A percentile compares a stretch with the other conserved stretches of the same genome.
These are phyloP conservation scores for Omphaloscelis lunosa DNA, from an alignment of 2,888 invertebrate genomes.

Conservation along the genomic window DNA sequence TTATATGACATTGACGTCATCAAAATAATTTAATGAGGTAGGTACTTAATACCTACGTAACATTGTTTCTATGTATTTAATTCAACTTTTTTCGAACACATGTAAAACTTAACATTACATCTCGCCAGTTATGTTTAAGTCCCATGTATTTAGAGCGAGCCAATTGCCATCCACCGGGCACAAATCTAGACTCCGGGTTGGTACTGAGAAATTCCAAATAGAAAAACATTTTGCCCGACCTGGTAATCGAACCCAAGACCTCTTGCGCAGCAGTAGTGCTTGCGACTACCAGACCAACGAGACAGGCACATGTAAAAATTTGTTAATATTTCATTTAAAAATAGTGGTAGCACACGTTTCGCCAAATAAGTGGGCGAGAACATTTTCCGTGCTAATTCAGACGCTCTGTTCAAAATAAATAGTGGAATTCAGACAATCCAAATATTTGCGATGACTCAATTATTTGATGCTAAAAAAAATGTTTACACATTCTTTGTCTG, in stretches of 20 bases:
- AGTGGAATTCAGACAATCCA: slow-evolving; percentile 57
- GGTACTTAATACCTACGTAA: not conserved
- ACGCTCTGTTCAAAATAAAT: slow-evolving; percentile 48
- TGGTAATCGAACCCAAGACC: not conserved
- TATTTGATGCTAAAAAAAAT: slow-evolving; percentile 40
- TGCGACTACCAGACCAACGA: not conserved
- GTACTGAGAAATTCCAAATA: not conserved
- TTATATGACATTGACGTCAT: slow-evolving; percentile 38
- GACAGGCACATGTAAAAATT: not conserved
- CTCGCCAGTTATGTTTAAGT: not conserved
- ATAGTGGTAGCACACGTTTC: slow-evolving; percentile 50
- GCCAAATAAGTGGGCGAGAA: slow-evolving; percentile 33
- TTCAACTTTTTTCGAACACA: not conserved
- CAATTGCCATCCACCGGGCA: not conserved
- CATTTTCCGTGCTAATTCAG: slow-evolving; percentile 40
- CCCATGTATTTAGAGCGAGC: too few relatives aligned
- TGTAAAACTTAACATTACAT: not conserved
- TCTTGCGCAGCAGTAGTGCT: not conserved
- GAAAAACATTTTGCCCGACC: not conserved
- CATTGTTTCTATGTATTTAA: not conserved
- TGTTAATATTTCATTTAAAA: slow-evolving; percentile 21
- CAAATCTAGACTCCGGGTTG: not conserved
- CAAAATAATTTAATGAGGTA: slow-evolving; percentile 30
- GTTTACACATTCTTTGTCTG: slow-evolving; percentile 55
- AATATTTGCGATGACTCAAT: slow-evolving; percentile 56